Evolutionary conservation across 92 coral and sea anemone genomes (phyloP).

Genomic region (Chrysogorgia sp.): DNA sequence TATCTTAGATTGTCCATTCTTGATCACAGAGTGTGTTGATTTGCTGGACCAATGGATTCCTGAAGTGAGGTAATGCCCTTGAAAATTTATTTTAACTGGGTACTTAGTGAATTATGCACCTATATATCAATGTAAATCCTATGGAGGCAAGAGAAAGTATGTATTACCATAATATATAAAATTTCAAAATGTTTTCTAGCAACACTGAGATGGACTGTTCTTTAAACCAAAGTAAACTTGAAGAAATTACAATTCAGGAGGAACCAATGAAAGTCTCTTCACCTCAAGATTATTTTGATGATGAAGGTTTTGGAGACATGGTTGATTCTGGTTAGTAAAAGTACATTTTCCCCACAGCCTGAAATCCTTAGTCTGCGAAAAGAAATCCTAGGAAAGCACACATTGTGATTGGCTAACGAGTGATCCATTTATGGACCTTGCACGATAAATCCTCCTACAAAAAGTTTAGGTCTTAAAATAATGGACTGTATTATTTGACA

Average conservation of each 20-base stretch:
- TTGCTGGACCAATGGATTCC: slow-evolving; percentile 93
- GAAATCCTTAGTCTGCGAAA: too few relatives aligned
- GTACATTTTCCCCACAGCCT: too few relatives aligned
- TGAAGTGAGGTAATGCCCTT: slow-evolving; percentile 70
- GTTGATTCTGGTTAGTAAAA: slow-evolving; percentile 75
- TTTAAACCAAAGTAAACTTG: slow-evolving; percentile 88
- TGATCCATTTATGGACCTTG: too few relatives aligned
- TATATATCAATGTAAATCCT: too few relatives aligned
- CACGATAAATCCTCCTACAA: too few relatives aligned
- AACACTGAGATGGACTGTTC: slow-evolving; percentile 91
- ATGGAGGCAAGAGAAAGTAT: too few relatives aligned
- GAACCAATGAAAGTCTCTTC: slow-evolving; percentile 75
- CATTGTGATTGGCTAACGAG: too few relatives aligned
- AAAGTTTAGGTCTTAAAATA: too few relatives aligned
- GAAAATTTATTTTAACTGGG: not conserved
- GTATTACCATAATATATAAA: not conserved
- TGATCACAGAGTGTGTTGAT: slow-evolving; percentile 89
- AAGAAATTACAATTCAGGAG: slow-evolving; percentile 94
- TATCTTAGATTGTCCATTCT: slow-evolving; percentile 85
- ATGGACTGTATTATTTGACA: too few relatives aligned
- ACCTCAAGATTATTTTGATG: slow-evolving; percentile 65
- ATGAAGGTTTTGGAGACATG: slow-evolving; percentile 99
- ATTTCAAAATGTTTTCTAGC: slow-evolving; percentile 45
- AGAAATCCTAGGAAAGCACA: too few relatives aligned
- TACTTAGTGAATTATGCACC: not conserved